These are phyloP conservation scores for Nestor notabilis DNA, from an alignment of 2,113 vertebrate species.

Conservation along the genomic window DNA sequence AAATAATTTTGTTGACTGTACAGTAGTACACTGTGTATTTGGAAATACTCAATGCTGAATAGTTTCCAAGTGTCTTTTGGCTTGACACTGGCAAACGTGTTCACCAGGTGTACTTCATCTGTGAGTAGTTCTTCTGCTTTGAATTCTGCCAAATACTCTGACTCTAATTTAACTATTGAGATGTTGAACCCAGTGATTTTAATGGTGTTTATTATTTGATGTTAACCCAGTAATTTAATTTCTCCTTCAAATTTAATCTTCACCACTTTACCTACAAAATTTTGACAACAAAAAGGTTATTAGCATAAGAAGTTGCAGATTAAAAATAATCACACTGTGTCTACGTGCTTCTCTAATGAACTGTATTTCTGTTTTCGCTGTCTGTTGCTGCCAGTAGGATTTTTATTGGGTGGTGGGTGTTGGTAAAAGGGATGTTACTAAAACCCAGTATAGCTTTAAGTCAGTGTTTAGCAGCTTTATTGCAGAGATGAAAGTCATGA, in stretches of 20 bases:
- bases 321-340: background rate
- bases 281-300: background rate
- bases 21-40: slow-evolving; percentile 32
- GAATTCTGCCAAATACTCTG: slow-evolving; percentile 8
- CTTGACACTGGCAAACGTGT: background rate
- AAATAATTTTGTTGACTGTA: background rate
- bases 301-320: background rate
- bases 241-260: background rate
- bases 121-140: background rate
- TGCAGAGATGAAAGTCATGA: slow-evolving; percentile 52
- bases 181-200: background rate
- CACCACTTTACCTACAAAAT: background rate
- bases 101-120: slow-evolving; percentile 52
- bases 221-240: background rate
- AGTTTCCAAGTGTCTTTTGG: slow-evolving; percentile 32
- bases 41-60: background rate
- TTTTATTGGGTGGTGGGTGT: slow-evolving; percentile 11
- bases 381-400: background rate
- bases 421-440: slow-evolving; percentile 25
- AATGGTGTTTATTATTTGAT: background rate
- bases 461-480: slow-evolving; percentile 12
- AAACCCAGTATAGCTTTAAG: background rate
- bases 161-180: slow-evolving; percentile 11
- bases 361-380: background rate
- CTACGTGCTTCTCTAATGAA: background rate